Evolutionary conservation across 2,888 invertebrate species (phyloP).

Genomic region (Drosophila planitibia): DNA sequence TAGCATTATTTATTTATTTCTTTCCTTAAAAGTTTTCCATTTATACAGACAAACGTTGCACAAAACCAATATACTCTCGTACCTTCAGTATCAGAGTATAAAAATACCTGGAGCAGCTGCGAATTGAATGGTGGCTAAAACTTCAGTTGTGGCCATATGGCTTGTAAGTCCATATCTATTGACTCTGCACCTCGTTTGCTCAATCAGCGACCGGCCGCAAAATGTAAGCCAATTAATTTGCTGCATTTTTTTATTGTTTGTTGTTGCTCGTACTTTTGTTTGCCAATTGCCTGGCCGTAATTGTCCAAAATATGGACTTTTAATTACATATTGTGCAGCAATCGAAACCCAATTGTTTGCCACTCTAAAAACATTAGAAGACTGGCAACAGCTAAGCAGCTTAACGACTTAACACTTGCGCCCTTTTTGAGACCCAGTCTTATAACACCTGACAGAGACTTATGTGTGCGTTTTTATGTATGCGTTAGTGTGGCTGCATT

Average conservation of each 20-base stretch:
- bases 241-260: constrained; percentile 13
- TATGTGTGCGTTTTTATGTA: constrained; percentile 14
- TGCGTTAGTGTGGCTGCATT: constrained; percentile 16
- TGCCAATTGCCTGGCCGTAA: constrained; percentile 66
- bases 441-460: constrained; percentile 20
- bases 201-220: constrained; percentile 66
- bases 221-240: constrained; percentile 74
- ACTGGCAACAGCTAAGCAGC: constrained; percentile 20
- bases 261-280: constrained; percentile 18
- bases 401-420: constrained; percentile 53
- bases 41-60: neutral
- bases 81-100: constrained; percentile 18
- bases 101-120: constrained; percentile 51
- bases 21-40: neutral
- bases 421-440: constrained; percentile 11
- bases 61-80: neutral
- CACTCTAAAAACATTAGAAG: constrained; percentile 51
- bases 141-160: constrained; percentile 59
- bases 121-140: constrained; percentile 41
- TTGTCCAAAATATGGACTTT: constrained; percentile 75
- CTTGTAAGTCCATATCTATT: constrained; percentile 51
- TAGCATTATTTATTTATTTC: neutral
- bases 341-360: constrained; percentile 59
- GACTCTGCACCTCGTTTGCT: constrained; percentile 55
- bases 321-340: constrained; percentile 69